Conservation (phyloP, 2,113 vertebrate species). For the Pachycephala philippinensis region DNA sequence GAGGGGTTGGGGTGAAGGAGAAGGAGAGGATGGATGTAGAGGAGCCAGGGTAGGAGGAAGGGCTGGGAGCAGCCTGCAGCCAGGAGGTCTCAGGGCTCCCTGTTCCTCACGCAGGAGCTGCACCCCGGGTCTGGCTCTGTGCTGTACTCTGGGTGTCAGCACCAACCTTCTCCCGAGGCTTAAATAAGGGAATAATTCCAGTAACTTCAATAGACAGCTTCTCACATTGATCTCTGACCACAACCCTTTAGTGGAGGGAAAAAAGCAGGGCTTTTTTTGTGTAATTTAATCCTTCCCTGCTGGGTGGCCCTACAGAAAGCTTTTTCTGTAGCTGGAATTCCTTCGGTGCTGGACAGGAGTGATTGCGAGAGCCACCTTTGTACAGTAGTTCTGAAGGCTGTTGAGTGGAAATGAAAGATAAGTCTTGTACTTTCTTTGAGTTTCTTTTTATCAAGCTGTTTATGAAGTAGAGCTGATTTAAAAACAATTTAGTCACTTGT, state of each 20-base stretch:
- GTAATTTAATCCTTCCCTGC: slow-evolving; percentile 30
- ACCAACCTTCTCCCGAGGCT: neutral
- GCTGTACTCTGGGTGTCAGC: neutral
- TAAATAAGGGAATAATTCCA: neutral
- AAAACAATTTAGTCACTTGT: slow-evolving; percentile 4
- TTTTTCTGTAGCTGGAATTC: neutral
- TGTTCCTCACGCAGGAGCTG: neutral
- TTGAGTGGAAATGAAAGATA: slow-evolving; percentile 33
- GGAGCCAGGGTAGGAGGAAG: neutral
- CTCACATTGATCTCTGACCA: slow-evolving; percentile 1
- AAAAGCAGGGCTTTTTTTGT: neutral
- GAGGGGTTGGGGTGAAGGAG: neutral
- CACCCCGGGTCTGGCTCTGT: accelerated
- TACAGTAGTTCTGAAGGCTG: neutral
- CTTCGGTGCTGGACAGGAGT: neutral
- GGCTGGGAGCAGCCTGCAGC: neutral
- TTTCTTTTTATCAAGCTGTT: slow-evolving; percentile 33
- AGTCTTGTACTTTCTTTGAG: neutral
- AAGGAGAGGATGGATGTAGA: neutral
- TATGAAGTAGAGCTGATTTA: slow-evolving; percentile 6
- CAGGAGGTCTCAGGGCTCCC: neutral
- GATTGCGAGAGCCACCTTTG: neutral
- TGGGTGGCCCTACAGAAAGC: slow-evolving; percentile 6
- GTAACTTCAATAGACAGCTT: neutral
- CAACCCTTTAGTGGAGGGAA: neutral